phyloP scores from a whole-genome alignment of 2,888 invertebrate species.

The Plagodis pulveraria region DNA sequence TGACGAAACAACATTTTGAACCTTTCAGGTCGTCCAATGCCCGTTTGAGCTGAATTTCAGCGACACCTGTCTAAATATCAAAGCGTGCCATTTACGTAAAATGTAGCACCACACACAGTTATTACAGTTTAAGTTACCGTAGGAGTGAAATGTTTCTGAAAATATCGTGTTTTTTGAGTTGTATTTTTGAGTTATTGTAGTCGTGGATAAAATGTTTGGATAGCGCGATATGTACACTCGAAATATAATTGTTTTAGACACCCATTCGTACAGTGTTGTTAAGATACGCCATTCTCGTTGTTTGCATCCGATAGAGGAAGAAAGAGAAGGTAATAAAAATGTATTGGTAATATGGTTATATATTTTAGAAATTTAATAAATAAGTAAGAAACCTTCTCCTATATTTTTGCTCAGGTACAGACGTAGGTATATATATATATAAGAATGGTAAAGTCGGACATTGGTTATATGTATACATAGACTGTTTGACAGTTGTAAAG shows the following conservation, averaged over 20 bases:
- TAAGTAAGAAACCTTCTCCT: too few species aligned
- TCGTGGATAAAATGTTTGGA: background rate
- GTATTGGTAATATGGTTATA: too few species aligned
- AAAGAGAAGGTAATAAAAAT: slow-evolving; percentile 33
- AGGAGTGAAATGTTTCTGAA: slow-evolving; percentile 21
- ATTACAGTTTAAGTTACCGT: slow-evolving; percentile 21
- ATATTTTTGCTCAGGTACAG: background rate
- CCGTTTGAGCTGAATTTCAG: slow-evolving; percentile 60
- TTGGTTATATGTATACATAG: too few species aligned
- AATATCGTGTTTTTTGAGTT: slow-evolving; percentile 1
- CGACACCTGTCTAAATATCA: slow-evolving; percentile 70
- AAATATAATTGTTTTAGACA: slow-evolving; percentile 64
- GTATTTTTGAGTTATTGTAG: background rate
- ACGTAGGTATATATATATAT: background rate
- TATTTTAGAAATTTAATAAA: too few species aligned
- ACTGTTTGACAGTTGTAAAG: too few species aligned
- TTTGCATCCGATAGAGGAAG: slow-evolving; percentile 71
- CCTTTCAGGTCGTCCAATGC: slow-evolving; percentile 44
- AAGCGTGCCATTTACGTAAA: slow-evolving; percentile 66
- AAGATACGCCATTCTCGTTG: slow-evolving; percentile 70
- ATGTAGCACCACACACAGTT: slow-evolving; percentile 37
- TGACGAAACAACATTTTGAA: slow-evolving; percentile 51
- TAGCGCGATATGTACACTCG: slow-evolving; percentile 58
- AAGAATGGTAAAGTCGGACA: too few species aligned
- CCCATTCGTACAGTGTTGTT: slow-evolving; percentile 66